Evolutionary conservation across 2,113 vertebrate species (phyloP).

Genomic region (Ptilonorhynchus violaceus): DNA sequence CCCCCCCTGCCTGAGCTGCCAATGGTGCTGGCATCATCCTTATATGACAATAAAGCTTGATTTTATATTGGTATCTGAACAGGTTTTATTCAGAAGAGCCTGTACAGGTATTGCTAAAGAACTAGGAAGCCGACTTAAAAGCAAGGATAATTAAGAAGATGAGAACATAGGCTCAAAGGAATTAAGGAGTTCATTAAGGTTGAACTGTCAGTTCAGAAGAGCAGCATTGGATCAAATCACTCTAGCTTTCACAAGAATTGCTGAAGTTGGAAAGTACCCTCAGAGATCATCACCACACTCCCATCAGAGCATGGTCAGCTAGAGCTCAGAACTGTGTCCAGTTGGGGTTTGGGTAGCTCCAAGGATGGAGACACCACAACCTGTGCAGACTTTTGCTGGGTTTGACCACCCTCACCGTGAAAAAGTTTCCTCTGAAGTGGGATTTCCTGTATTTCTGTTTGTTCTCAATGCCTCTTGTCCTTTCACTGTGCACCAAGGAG

Average conservation of each 20-base stretch:
- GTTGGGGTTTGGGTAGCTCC: not conserved
- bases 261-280: not conserved
- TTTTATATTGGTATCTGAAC: not conserved
- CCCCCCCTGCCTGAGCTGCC: not conserved
- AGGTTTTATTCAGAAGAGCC: not conserved
- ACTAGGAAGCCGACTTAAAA: not conserved
- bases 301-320: not conserved
- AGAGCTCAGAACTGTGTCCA: not conserved
- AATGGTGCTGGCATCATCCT: not conserved
- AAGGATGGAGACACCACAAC: not conserved
- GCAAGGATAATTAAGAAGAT: not conserved
- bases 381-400: not conserved
- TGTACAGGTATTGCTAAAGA: not conserved
- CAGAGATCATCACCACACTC: not conserved
- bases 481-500: not conserved
- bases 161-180: not conserved
- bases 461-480: not conserved
- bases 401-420: not conserved
- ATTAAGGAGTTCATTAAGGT: not conserved
- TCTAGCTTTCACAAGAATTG: not conserved
- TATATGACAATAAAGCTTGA: not conserved
- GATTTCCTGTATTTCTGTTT: not conserved
- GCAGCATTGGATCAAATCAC: not conserved
- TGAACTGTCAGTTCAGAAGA: not conserved
- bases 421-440: not conserved